A percentile compares a stretch with the other conserved stretches of the same genome.
phyloP scores from a whole-genome alignment of 2,113 vertebrate species.

The Pelmatolapia mariae region DNA sequence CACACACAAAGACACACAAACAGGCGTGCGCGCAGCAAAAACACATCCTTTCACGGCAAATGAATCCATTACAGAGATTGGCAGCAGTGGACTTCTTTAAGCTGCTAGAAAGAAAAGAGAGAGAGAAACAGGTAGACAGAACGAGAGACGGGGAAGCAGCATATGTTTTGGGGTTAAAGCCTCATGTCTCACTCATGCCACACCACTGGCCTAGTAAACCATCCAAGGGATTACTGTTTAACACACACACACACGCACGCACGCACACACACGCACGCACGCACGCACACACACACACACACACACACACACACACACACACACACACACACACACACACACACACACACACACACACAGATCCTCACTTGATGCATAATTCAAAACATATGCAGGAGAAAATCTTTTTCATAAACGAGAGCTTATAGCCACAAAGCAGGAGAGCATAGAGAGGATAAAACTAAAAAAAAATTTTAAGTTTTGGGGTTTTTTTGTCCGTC shows the following conservation, averaged over 20 bases:
- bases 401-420: slow-evolving; percentile 58
- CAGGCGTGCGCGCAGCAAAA: background rate
- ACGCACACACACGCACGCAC: background rate
- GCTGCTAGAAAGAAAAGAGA: background rate
- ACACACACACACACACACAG: background rate
- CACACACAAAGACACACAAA: background rate
- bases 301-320: too few species aligned
- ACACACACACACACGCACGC: background rate
- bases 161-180: slow-evolving; percentile 57
- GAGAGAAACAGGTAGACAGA: background rate
- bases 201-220: slow-evolving; percentile 54
- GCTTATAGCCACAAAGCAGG: slow-evolving; percentile 26
- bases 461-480: background rate
- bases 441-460: slow-evolving; percentile 2
- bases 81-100: slow-evolving; percentile 31
- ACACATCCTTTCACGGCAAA: slow-evolving; percentile 43
- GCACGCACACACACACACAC: too few species aligned
- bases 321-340: background rate
- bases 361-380: slow-evolving; percentile 43
- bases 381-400: slow-evolving; percentile 50
- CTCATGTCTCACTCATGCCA: slow-evolving; percentile 62
- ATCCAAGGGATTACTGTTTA: slow-evolving; percentile 52
- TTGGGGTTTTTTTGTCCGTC: background rate
- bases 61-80: slow-evolving; percentile 47
- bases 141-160: slow-evolving; percentile 29